Evolutionary conservation across 2,797 vertebrate genomes (phyloP).

Genomic region (Danio tinwini): DNA sequence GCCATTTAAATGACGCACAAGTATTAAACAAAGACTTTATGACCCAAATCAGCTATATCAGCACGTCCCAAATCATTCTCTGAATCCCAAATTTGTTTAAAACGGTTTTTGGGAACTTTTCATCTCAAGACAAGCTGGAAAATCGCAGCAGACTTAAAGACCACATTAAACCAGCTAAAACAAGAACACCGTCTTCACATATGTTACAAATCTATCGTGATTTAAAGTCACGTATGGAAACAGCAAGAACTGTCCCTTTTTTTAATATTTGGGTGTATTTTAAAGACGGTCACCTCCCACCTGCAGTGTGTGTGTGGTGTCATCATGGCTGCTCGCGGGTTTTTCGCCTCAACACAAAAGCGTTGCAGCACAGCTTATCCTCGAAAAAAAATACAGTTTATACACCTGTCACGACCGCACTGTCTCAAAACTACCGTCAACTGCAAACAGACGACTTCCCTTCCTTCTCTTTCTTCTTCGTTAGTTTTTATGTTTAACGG

Average conservation of each 20-base stretch:
- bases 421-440: neutral
- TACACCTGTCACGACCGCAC: slow-evolving; percentile 37
- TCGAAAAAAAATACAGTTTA: neutral
- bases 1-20: no score
- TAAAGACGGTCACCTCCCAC: slow-evolving; percentile 17
- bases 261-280: neutral
- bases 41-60: neutral
- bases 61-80: neutral
- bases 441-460: slow-evolving; percentile 14
- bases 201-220: neutral
- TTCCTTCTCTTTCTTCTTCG: slow-evolving; percentile 13
- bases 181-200: neutral
- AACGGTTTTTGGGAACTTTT: neutral
- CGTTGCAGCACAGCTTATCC: neutral
- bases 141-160: neutral
- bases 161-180: neutral
- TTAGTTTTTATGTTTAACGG: neutral
- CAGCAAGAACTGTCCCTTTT: neutral
- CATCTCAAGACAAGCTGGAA: neutral
- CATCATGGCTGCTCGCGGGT: neutral
- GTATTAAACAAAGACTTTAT: neutral
- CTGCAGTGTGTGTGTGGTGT: neutral
- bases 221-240: neutral
- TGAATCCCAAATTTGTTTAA: neutral
- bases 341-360: slow-evolving; percentile 2